Base-by-base conservation (phyloP, 2,888 invertebrate species). In the Cerastoderma edule region DNA sequence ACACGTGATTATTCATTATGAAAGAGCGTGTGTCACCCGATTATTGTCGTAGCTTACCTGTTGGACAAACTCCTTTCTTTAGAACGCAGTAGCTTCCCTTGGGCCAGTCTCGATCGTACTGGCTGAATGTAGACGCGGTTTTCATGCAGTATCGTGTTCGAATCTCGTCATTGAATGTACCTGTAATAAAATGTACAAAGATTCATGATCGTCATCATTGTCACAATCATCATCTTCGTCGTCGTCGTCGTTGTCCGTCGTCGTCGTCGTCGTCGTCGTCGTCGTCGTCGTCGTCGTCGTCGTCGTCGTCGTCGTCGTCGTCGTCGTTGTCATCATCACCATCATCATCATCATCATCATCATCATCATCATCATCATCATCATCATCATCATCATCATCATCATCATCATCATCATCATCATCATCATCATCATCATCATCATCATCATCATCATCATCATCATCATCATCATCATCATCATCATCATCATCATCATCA, bases 321-420 rank as follows among this genome's bases (percentile, higher is more conserved):
- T 44, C 44, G 44, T 44, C 44, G 68, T 50, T 77, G 68, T 50
- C 80, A 72, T 28, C 78, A 83, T 56, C 76, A 78, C 24, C 22
- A 22, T 53, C 22, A 22, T 53, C 22, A 22, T 53, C 22, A 22
- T 53, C 22, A 22, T 53, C 22, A 22, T 53, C 22, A 22, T 53
- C 22, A 22, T 53, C 22, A 22, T 53, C 22, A 22, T 53, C 22
- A 22, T 53, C 22, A 22, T 53, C 22, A 22, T 53, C 22, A 22
- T 53, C 22, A 22, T 53, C 22, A 22, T 53, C 22, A 22, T 53
- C 22, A 22, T 53, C 22, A 22, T 53, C 22, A 22, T 53, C 22
- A 22, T 53, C 22, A 22, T 53, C 22, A 22, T 53, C 22, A 22
- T 53, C 22, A 22, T 53, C 22, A 22, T 53, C 22, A 22, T 53